phyloP scores from a whole-genome alignment of 2,888 invertebrate species.

The Dynastes maya region DNA sequence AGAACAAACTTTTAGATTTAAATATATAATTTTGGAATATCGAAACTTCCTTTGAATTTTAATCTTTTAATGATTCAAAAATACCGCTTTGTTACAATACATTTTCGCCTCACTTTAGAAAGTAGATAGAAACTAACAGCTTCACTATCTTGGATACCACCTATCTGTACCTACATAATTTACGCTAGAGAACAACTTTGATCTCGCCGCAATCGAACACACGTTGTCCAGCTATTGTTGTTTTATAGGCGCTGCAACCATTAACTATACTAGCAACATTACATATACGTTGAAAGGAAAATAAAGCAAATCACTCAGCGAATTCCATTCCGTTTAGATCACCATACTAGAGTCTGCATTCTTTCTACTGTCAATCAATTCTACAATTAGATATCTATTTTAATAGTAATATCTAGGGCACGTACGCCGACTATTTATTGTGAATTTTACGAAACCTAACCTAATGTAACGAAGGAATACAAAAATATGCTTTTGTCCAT shows the following conservation, averaged over 20 bases:
- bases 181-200: slow-evolving; percentile 12
- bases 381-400: slow-evolving; percentile 28
- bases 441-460: background rate
- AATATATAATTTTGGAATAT: too few species aligned
- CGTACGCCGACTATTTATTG: background rate
- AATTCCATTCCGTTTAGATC: slow-evolving; percentile 35
- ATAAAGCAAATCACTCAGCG: slow-evolving; percentile 21
- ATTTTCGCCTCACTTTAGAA: background rate
- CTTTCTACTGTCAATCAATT: slow-evolving; percentile 36
- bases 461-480: too few species aligned
- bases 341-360: background rate
- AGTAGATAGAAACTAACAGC: background rate
- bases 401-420: slow-evolving; percentile 27
- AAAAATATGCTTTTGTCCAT: too few species aligned
- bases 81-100: too few species aligned
- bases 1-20: too few species aligned
- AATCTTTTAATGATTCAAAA: too few species aligned
- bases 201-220: slow-evolving; percentile 22
- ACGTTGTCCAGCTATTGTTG: background rate
- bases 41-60: too few species aligned
- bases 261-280: slow-evolving; percentile 9
- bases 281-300: slow-evolving; percentile 11
- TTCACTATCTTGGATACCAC: background rate
- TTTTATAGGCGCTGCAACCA: background rate
- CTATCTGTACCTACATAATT: background rate